phyloP scores from a whole-genome alignment of 2,888 invertebrate species.

The Parasteatoda lunata region DNA sequence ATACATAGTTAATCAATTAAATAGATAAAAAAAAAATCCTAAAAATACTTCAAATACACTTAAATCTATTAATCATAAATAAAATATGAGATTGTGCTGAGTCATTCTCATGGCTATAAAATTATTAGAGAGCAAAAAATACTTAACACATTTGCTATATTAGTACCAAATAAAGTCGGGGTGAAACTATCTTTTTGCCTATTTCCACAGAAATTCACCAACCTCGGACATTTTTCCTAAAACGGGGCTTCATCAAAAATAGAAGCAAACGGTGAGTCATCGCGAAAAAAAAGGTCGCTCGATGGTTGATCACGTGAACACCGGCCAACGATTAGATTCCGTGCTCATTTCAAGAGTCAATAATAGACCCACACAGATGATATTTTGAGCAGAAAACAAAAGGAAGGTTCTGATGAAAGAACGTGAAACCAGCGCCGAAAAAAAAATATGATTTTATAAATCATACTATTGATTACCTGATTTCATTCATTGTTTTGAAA shows the following conservation, averaged over 20 bases:
- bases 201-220: slow-evolving; percentile 3
- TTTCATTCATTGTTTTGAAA: no score
- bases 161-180: no score
- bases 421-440: no score
- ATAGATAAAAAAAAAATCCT: not conserved
- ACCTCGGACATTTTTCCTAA: slow-evolving; percentile 22
- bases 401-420: not conserved
- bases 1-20: no score
- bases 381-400: slow-evolving; percentile 1
- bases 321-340: slow-evolving; percentile 64
- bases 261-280: slow-evolving; percentile 57
- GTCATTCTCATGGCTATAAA: not conserved
- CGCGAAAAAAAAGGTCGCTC: slow-evolving; percentile 44
- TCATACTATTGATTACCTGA: no score
- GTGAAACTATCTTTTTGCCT: slow-evolving; percentile 31
- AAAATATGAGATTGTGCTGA: not conserved
- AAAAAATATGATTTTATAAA: no score
- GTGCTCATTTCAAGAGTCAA: slow-evolving; percentile 57
- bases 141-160: no score
- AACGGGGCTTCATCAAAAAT: slow-evolving; percentile 65
- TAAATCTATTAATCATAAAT: not conserved
- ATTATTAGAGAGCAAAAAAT: not conserved
- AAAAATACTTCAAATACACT: not conserved
- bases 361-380: slow-evolving; percentile 25
- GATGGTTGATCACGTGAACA: slow-evolving; percentile 52